Conservation (phyloP, 1,140 invertebrate genomes). For the Drosophila saltans region DNA sequence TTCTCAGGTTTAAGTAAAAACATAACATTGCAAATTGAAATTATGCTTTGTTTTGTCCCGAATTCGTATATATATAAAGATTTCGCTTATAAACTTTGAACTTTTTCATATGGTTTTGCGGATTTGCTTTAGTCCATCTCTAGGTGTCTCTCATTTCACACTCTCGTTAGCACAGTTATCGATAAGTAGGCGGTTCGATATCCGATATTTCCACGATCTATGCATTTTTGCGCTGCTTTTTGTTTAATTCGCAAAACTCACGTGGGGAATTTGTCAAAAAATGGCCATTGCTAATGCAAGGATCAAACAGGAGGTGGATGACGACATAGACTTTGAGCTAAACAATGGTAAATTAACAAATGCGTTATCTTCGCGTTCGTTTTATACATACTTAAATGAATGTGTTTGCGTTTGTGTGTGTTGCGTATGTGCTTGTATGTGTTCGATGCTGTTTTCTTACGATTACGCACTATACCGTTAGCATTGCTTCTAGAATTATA, state of each 20-base stretch:
- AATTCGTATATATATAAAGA: too few relatives aligned
- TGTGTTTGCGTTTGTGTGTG: constrained; percentile 20
- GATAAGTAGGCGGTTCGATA: too few relatives aligned
- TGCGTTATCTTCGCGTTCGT: background rate
- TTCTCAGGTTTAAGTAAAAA: too few relatives aligned
- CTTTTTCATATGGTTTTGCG: too few relatives aligned
- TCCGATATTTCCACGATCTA: constrained; percentile 17
- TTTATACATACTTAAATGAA: background rate
- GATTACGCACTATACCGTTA: constrained; percentile 69
- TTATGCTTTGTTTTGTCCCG: too few relatives aligned
- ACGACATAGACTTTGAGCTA: constrained; percentile 22
- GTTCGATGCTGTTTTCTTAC: constrained; percentile 43
- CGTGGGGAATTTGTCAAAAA: constrained; percentile 27
- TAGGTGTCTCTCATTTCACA: too few relatives aligned
- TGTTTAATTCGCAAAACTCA: constrained; percentile 32
- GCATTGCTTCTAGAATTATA: constrained; percentile 17
- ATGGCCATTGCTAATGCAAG: constrained; percentile 54
- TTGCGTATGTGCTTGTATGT: constrained; percentile 26
- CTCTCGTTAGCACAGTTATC: too few relatives aligned
- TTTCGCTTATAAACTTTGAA: too few relatives aligned
- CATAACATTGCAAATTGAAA: too few relatives aligned
- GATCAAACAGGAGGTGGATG: constrained; percentile 55
- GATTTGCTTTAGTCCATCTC: too few relatives aligned
- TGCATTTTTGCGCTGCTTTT: constrained; percentile 52
- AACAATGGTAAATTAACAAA: constrained; percentile 46